Evolutionary conservation across 1,140 invertebrate species (phyloP).

Genomic region (Diabrotica undecimpunctata): DNA sequence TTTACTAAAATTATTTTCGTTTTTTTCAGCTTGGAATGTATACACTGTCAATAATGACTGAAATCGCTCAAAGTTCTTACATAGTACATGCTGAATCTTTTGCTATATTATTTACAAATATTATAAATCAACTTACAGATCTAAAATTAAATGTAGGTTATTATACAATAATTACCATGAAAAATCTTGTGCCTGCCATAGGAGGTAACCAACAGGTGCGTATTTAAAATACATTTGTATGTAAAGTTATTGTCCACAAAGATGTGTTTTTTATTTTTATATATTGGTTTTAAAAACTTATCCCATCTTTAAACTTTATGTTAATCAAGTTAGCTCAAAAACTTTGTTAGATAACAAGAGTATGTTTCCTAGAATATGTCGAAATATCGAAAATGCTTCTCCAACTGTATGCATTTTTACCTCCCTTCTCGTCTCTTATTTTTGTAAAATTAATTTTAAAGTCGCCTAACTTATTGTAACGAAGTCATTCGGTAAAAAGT

Average conservation of each 20-base stretch:
- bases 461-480: no score
- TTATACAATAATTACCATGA: slow-evolving; percentile 60
- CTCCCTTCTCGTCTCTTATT: no score
- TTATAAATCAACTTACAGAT: slow-evolving; percentile 51
- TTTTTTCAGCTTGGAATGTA: slow-evolving; percentile 61
- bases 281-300: no score
- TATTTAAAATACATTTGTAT: neutral
- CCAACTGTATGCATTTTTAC: no score
- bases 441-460: no score
- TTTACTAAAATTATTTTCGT: neutral
- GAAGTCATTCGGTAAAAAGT: no score
- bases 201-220: slow-evolving; percentile 58
- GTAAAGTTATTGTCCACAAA: neutral
- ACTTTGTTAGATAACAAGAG: no score
- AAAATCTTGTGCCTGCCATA: slow-evolving; percentile 57
- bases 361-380: no score
- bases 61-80: slow-evolving; percentile 58
- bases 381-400: no score
- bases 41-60: slow-evolving; percentile 61
- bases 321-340: neutral
- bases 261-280: no score
- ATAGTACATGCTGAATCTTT: slow-evolving; percentile 55
- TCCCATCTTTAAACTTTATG: neutral
- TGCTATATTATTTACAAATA: slow-evolving; percentile 53
- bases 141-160: slow-evolving; percentile 53